Evolutionary conservation across 2,888 invertebrate genomes (phyloP), one percentile per base, ranked within the genome.

Genomic region (Sminthurides aquaticus): DNA sequence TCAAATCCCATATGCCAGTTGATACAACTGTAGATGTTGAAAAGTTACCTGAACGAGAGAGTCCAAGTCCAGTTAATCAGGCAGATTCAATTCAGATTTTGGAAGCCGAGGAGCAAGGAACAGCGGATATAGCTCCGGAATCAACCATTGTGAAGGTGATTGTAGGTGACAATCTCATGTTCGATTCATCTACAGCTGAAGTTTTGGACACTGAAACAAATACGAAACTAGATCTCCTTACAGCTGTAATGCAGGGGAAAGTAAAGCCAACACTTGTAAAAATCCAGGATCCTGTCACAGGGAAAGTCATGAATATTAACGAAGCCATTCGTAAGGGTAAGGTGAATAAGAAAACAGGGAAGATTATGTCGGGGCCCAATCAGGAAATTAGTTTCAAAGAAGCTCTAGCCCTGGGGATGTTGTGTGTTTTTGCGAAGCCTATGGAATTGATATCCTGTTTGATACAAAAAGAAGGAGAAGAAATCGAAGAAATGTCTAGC

Each of bases 251-350:
- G 68, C 85, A 87, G 62, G 90, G 91, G 26, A 80, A 87, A 69
- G 81, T 94, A 69, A 84, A 89, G 63, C 79, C 85, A 2, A 83
- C 84, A 70, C 80, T 84, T 2, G 86, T 91, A 0, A 84, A 84
- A 76, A 85, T 91, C 2, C 81, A 84, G 67, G 87, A 91, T 77
- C 88, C 90, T 0, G 77, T 79, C 67, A 84, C 86, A 0, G 86
- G 88, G 8, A 82, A 85, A 76, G 81, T 84, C 67, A 82, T 91
- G 60, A 82, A 84, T 5, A 79, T 90, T 26, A 83, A 84, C 63
- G 88, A 92, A 76, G 96, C 96, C 0, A 81, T 94, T 63, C 79
- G 84, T 28, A 84, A 84, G 69, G 88, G 89, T 61, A 84, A 91
- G 65, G 81, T 95, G 62, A 86, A 94, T 78, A 84, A 84, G 61